These are phyloP conservation scores for Melopsittacus undulatus DNA, from an alignment of 2,797 vertebrate species.

Conservation along the genomic window DNA sequence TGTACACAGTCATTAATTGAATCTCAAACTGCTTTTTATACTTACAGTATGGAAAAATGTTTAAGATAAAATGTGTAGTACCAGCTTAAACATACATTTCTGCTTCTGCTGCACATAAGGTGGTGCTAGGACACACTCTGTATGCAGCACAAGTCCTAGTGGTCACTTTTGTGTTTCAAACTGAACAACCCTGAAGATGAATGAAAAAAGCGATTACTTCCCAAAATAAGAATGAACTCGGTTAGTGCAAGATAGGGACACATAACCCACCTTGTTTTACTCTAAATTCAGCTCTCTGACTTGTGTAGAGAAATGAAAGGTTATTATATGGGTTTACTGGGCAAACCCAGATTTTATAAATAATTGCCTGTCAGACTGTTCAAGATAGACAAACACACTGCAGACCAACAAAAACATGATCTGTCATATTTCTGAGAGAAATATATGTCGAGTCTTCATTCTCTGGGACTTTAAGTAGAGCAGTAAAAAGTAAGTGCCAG, in stretches of 20 bases:
- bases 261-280: constrained; percentile 75
- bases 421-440: constrained; percentile 81
- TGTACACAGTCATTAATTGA: neutral
- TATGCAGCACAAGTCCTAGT: neutral
- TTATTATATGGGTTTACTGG: constrained; percentile 81
- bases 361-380: constrained; percentile 84
- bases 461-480: constrained; percentile 73
- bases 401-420: constrained; percentile 84
- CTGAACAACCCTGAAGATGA: constrained; percentile 30
- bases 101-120: neutral
- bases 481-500: constrained; percentile 74
- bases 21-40: neutral
- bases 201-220: constrained; percentile 36
- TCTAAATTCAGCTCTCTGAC: constrained; percentile 73
- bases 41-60: neutral
- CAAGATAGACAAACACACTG: constrained; percentile 82
- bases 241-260: constrained; percentile 59
- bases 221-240: constrained; percentile 62
- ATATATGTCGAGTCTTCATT: constrained; percentile 81
- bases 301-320: constrained; percentile 77
- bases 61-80: neutral
- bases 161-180: constrained; percentile 6
- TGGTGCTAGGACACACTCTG: neutral
- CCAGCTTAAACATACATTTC: neutral
- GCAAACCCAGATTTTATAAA: constrained; percentile 84